phyloP scores from a whole-genome alignment of 2,797 vertebrate genomes.

The Buphagus erythrorhynchus region DNA sequence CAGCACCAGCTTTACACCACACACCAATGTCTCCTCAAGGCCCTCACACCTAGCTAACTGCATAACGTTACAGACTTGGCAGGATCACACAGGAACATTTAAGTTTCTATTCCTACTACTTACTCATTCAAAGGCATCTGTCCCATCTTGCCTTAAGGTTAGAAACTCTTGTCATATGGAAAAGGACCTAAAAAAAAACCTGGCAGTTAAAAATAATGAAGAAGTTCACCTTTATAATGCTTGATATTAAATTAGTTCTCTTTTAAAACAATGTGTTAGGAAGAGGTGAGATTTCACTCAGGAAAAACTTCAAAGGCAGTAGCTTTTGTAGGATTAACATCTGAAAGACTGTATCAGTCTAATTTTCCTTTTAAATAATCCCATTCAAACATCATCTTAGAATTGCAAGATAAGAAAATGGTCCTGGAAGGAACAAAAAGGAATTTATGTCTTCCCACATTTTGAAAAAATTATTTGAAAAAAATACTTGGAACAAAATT shows the following conservation, averaged over 20 bases:
- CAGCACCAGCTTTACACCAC: not conserved
- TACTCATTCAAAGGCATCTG: not conserved
- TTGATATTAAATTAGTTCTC: not conserved
- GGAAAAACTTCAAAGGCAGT: not conserved
- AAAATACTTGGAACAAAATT: not conserved
- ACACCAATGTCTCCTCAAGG: not conserved
- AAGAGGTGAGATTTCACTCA: not conserved
- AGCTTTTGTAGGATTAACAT: not conserved
- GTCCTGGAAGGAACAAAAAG: not conserved
- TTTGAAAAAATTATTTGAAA: not conserved
- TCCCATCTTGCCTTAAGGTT: not conserved
- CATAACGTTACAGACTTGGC: not conserved
- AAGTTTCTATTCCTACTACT: not conserved
- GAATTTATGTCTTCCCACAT: not conserved
- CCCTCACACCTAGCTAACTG: not conserved
- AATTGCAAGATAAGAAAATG: not conserved
- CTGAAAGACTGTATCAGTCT: not conserved
- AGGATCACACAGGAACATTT: not conserved
- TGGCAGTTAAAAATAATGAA: not conserved
- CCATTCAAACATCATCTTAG: not conserved
- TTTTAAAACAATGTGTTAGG: not conserved
- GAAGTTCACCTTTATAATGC: not conserved
- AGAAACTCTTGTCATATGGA: not conserved
- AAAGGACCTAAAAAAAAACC: not conserved
- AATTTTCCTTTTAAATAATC: slow-evolving; percentile 5